Conservation (phyloP, 2,797 vertebrate genomes). For the Sebastes paucispinis region DNA sequence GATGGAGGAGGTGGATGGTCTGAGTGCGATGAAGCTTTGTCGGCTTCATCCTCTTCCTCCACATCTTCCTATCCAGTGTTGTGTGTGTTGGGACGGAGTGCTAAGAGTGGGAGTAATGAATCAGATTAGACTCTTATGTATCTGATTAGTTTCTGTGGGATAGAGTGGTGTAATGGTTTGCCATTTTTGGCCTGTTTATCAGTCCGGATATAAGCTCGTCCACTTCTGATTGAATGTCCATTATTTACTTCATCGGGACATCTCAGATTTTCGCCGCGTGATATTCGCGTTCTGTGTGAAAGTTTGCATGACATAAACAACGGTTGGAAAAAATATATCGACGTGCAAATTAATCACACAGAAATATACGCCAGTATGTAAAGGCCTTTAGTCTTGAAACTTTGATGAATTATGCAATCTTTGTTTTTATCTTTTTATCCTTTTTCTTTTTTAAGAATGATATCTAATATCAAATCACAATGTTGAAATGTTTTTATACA, state of each 20-base stretch:
- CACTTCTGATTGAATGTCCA: not conserved
- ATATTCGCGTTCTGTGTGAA: fast-evolving
- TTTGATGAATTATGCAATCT: too few species aligned
- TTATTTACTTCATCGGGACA: not conserved
- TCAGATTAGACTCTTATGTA: conserved; percentile 25
- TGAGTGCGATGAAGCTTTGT: not conserved
- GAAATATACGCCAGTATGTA: too few species aligned
- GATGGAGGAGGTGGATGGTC: conserved; percentile 29
- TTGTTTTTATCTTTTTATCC: too few species aligned
- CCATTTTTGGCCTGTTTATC: conserved; percentile 17
- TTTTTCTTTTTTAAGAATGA: too few species aligned
- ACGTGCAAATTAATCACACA: too few species aligned
- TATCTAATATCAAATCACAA: too few species aligned
- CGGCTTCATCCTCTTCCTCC: conserved; percentile 20
- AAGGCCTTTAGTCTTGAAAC: too few species aligned
- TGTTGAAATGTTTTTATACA: too few species aligned
- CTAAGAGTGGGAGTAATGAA: conserved; percentile 23
- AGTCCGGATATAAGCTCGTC: not conserved
- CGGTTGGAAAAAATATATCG: too few species aligned
- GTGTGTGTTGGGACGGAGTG: not conserved
- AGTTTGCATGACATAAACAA: too few species aligned
- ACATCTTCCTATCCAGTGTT: not conserved
- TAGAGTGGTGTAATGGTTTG: conserved; percentile 5
- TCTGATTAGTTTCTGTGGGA: conserved; percentile 21
- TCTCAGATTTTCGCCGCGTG: fast-evolving